A percentile compares a stretch with the other conserved stretches of the same genome.
phyloP scores from a whole-genome alignment of 2,113 vertebrate species.

The Petromus typicus region DNA sequence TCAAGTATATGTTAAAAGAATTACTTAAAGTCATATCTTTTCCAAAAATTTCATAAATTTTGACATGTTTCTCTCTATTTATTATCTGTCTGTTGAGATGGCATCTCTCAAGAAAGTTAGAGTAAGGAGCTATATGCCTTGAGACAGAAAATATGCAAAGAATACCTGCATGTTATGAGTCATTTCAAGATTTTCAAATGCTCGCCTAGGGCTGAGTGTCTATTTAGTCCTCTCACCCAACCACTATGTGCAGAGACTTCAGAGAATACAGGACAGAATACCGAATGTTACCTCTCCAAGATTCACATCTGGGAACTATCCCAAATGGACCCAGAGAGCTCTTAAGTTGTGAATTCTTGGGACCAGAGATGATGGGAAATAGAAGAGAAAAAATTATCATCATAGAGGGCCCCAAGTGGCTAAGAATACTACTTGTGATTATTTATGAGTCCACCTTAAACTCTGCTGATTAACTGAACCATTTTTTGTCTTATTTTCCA shows the following conservation, averaged over 20 bases:
- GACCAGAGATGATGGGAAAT: neutral
- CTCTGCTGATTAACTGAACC: neutral
- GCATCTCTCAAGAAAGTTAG: neutral
- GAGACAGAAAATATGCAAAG: neutral
- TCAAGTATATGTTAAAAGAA: neutral
- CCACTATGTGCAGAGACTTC: neutral
- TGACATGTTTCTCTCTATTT: neutral
- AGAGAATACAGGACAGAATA: neutral
- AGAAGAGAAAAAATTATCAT: neutral
- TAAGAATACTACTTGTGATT: neutral
- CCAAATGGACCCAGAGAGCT: neutral
- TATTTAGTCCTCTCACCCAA: too few relatives aligned
- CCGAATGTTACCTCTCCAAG: neutral
- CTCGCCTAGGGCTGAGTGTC: neutral
- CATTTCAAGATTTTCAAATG: slow-evolving; percentile 17
- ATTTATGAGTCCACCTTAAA: neutral
- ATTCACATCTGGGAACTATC: neutral
- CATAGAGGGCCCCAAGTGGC: neutral
- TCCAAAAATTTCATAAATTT: neutral
- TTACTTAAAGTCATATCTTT: neutral
- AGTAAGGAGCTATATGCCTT: neutral
- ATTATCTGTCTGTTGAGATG: neutral
- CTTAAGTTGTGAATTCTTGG: neutral
- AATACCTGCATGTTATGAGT: neutral
- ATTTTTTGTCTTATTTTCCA: neutral